Evolutionary conservation across 2,113 vertebrate genomes (phyloP), one percentile per base, ranked within the genome.

Genomic region (Boulengeromyrus knoepffleri): DNA sequence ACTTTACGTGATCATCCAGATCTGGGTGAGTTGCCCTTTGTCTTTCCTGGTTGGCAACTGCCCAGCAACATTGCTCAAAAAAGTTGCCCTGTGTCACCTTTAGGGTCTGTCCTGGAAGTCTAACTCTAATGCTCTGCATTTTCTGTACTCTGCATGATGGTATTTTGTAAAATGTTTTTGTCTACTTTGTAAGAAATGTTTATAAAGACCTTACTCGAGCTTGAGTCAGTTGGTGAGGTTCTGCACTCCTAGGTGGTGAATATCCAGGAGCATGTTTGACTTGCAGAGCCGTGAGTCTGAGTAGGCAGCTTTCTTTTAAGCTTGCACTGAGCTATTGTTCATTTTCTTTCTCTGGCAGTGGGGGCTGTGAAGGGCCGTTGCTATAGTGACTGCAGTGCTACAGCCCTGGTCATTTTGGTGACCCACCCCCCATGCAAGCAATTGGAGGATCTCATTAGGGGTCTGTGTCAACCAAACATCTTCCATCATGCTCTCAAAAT

Each of bases 361-460:
- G 91, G 84, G 91, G 92, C 91, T 93, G 93, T 92, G 88, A 91
- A 91, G 90, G 9, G 19, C 87, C 31, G 92, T 95, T 89, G 90
- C 92, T 92, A 94, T 92, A 92, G 95, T 53, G 90, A 95, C 92
- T 80, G 46, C 21, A 84, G 89, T 46, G 15, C 91, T 88, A 88
- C 70, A 49, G 89, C 90, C 90, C 89, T 24, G 45, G 91, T 92
- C 92, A 91, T 92, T 91, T 89, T 90, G 92, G 93, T 92, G 94
- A 91, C 92, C 85, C 50, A 42, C 24, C 70, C 88, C 15, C 49
- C 77, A 24, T 10, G 49, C 62, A 74, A 21, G 6, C 74, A 50
- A 50, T n/a, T 86, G 24, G 90, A 56, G 89, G 10, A 77, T 27
- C 39, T 88, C 49, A 85, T 90, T 84, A 85, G 50, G n/a, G 77